These are phyloP conservation scores for Nasua narica DNA, from an alignment of 2,797 vertebrate genomes.

Conservation along the genomic window DNA sequence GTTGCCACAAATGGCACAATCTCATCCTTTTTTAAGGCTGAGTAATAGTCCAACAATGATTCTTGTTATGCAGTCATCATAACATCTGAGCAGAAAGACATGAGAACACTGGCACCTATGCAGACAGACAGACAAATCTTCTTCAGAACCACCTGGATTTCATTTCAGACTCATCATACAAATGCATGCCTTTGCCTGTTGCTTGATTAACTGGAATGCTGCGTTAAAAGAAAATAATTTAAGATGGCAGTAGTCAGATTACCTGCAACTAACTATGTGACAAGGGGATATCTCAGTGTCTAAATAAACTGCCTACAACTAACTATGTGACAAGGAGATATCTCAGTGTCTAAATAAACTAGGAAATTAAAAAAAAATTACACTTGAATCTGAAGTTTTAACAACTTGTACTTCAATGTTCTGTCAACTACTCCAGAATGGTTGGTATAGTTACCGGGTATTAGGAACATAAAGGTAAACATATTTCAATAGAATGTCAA, in stretches of 20 bases:
- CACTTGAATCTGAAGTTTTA: neutral
- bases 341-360: neutral
- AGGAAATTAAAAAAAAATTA: neutral
- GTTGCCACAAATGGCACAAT: neutral
- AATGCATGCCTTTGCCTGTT: conserved; percentile 5
- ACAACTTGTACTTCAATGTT: neutral
- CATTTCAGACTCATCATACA: neutral
- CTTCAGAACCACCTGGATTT: neutral
- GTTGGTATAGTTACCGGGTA: neutral
- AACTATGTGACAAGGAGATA: neutral
- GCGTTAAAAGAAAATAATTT: neutral
- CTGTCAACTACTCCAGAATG: neutral
- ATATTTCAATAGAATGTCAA: neutral
- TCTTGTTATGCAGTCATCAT: neutral
- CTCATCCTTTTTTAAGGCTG: neutral
- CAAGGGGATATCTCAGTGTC: neutral
- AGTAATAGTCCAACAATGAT: neutral
- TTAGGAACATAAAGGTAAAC: neutral
- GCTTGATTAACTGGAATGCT: neutral
- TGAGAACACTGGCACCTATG: neutral
- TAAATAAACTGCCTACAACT: neutral
- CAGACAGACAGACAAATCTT: neutral
- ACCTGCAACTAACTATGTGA: neutral
- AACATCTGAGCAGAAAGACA: neutral
- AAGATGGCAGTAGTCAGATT: neutral